Evolutionary conservation across 2,113 vertebrate genomes (phyloP).

Genomic region (Psophia crepitans): DNA sequence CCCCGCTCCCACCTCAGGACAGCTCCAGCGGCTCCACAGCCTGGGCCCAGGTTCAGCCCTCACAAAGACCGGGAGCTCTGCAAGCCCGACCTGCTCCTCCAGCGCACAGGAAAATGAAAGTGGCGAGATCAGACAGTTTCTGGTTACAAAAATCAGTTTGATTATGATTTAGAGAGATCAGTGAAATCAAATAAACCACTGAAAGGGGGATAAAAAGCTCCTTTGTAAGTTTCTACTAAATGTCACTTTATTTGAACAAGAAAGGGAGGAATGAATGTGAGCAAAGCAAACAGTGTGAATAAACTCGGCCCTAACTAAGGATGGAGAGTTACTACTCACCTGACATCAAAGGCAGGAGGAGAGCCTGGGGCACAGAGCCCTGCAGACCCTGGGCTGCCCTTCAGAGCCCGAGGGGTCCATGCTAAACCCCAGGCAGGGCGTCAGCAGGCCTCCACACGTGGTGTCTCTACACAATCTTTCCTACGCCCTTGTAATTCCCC

Average conservation of each 20-base stretch:
- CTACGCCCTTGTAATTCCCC: background rate
- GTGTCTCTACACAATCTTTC: background rate
- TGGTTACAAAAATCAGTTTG: constrained; percentile 42
- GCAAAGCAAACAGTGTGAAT: constrained; percentile 26
- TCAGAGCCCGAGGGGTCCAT: background rate
- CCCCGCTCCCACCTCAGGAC: fast-evolving
- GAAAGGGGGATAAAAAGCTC: background rate
- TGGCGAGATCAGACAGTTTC: background rate
- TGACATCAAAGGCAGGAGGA: background rate
- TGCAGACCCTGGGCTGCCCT: background rate
- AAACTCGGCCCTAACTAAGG: background rate
- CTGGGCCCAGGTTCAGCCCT: background rate
- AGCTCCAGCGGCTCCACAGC: background rate
- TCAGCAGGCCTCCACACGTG: background rate
- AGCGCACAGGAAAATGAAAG: background rate
- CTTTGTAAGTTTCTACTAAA: background rate
- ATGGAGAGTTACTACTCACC: constrained; percentile 9
- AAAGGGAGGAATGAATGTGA: background rate
- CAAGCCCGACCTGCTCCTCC: background rate
- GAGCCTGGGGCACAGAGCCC: background rate
- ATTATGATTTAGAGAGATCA: constrained; percentile 30
- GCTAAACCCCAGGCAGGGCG: background rate
- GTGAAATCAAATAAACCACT: constrained; percentile 28
- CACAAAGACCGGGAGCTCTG: background rate
- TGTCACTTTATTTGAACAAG: constrained; percentile 24